phyloP scores from a whole-genome alignment of 2,888 invertebrate species.

The Drosophila sordidula region DNA sequence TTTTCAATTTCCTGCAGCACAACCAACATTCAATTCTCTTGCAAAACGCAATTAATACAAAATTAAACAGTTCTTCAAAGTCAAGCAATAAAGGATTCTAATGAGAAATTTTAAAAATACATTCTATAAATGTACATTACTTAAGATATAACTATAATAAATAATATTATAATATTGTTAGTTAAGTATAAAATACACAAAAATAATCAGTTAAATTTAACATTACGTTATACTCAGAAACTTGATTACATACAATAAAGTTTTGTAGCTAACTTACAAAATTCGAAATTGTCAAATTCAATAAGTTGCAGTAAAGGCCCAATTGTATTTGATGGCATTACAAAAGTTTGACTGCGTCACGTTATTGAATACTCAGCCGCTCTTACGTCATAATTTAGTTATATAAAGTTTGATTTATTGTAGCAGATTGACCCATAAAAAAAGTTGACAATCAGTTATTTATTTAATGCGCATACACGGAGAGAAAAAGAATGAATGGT shows the following conservation, averaged over 20 bases:
- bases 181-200: too few relatives aligned
- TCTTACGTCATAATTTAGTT: constrained; percentile 25
- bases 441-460: constrained; percentile 27
- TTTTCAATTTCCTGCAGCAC: not conserved
- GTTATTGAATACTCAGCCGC: constrained; percentile 25
- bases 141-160: too few relatives aligned
- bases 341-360: constrained; percentile 10
- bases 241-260: too few relatives aligned
- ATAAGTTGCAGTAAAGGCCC: constrained; percentile 4
- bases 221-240: too few relatives aligned
- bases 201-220: too few relatives aligned
- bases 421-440: constrained; percentile 29
- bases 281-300: not conserved
- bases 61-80: not conserved
- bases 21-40: not conserved
- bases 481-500: not conserved
- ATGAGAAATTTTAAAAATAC: too few relatives aligned
- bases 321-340: constrained; percentile 16
- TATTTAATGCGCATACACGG: constrained; percentile 13
- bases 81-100: too few relatives aligned
- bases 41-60: not conserved
- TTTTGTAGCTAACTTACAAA: too few relatives aligned
- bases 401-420: constrained; percentile 21
- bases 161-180: too few relatives aligned
- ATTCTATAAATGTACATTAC: too few relatives aligned